phyloP scores from a whole-genome alignment of 2,888 invertebrate genomes.

The Drosophila eohydei region DNA sequence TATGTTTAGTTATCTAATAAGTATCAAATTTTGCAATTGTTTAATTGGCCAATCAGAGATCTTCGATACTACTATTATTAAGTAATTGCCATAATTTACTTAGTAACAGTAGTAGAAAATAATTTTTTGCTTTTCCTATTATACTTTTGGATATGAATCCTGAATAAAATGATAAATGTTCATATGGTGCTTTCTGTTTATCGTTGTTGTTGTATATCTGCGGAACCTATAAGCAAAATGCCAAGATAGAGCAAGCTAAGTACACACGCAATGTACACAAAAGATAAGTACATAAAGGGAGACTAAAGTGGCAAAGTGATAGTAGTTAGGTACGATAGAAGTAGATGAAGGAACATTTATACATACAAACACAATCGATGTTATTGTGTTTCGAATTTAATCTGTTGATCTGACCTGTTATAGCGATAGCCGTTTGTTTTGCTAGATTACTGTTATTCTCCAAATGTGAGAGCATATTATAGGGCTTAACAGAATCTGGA shows the following conservation, averaged over 20 bases:
- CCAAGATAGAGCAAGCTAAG: constrained; percentile 3
- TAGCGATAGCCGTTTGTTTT: constrained; percentile 84
- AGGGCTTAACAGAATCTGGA: constrained; percentile 84
- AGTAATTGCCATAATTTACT: constrained; percentile 12
- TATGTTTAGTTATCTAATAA: not conserved
- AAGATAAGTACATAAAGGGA: constrained; percentile 8
- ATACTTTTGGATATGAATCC: constrained; percentile 5
- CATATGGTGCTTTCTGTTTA: constrained; percentile 14
- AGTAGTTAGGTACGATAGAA: constrained; percentile 53
- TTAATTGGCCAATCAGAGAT: constrained; percentile 20
- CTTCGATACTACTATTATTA: constrained; percentile 14
- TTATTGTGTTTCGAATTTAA: constrained; percentile 35
- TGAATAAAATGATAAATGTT: constrained; percentile 8
- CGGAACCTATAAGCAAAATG: constrained; percentile 24
- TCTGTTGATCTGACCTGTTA: constrained; percentile 82
- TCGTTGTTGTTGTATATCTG: not conserved
- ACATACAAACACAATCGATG: constrained; percentile 44
- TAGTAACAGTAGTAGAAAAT: constrained; percentile 15
- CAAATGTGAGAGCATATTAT: constrained; percentile 85
- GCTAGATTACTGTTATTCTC: constrained; percentile 84
- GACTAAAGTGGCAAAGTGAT: constrained; percentile 46
- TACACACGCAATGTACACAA: constrained; percentile 23
- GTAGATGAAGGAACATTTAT: constrained; percentile 59
- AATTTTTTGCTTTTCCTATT: not conserved
- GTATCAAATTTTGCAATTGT: constrained; percentile 4